phyloP scores from a whole-genome alignment of 2,888 invertebrate genomes.

The Caenorhabditis auriculariae region DNA sequence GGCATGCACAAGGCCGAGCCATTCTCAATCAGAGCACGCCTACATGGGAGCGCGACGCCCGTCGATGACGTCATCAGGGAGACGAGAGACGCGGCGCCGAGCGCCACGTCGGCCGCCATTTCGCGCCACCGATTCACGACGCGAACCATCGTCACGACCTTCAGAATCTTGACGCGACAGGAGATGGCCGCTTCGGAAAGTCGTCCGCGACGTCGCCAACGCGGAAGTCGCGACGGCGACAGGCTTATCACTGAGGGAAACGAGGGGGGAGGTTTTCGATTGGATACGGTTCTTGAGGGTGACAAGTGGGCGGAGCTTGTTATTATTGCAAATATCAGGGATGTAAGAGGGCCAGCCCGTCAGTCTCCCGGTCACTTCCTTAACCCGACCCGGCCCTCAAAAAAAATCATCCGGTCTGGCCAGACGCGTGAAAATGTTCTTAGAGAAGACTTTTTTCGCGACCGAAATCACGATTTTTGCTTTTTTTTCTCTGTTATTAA shows the following conservation, averaged over 20 bases:
- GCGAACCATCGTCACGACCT: constrained; percentile 60
- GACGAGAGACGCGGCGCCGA: constrained; percentile 42
- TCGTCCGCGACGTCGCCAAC: constrained; percentile 39
- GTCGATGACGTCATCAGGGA: constrained; percentile 30
- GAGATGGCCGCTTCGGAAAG: constrained; percentile 46
- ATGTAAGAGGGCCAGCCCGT: too few relatives aligned
- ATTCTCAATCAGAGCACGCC: not conserved
- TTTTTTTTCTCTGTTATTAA: too few relatives aligned
- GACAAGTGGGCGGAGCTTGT: too few relatives aligned
- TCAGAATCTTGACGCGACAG: constrained; percentile 56
- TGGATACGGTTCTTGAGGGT: too few relatives aligned
- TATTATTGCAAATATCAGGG: too few relatives aligned
- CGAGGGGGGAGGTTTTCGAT: not conserved
- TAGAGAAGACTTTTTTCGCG: too few relatives aligned
- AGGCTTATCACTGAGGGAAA: too few relatives aligned
- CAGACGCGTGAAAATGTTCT: too few relatives aligned
- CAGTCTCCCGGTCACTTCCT: too few relatives aligned
- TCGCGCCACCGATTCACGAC: constrained; percentile 56
- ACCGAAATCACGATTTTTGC: too few relatives aligned
- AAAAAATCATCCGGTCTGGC: too few relatives aligned
- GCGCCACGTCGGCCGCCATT: constrained; percentile 35
- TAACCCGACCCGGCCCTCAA: too few relatives aligned
- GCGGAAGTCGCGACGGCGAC: constrained; percentile 14
- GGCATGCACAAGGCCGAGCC: not conserved
- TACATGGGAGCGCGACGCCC: not conserved